Base-by-base conservation (phyloP, 1,140 invertebrate genomes). In the Calephelis virginiensis region DNA sequence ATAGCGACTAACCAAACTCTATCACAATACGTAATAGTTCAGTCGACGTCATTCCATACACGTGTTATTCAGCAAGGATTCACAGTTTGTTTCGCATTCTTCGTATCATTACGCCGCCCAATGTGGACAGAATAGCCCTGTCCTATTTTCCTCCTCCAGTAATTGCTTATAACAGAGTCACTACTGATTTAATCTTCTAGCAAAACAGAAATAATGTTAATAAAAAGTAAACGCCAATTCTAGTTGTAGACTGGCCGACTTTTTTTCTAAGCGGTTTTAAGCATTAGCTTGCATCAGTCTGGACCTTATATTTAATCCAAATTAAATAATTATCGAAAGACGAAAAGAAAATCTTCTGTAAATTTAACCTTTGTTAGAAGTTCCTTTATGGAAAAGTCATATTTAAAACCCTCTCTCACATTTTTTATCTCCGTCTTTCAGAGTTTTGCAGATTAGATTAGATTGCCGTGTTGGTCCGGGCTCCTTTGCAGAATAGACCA, bases 21-120 rank as follows among this genome's bases (percentile, higher is more conserved):
- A 71, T 68, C 47, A 53, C 13, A n/a, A 70, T 60, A 82, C 75
- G 70, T 74, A 78, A 80, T 72, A 64, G 28, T 59, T 59, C 28
- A 37, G 12, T 37, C 7, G n/a, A 28, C 56, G 56, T 37, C 28
- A 59, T 59, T 38, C 12, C 28, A 37, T 59, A n/a, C 56, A 59
- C 56, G 10, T 59, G 56, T 59, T 59, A 59, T 59, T 59, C 56
- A 11, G 56, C 56, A 59, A 59, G 28, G 56, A 59, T 38, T 59
- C 56, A n/a, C 56, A 59, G 9, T 59, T 59, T 38, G 56, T 59
- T 59, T 59, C 56, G 56, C 14, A 14, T 56, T 53, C 53, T 56
- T 56, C 12, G 53, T 56, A 14, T 56, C 53, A 56, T 56, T 56
- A 56, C 50, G 10, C 50, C 50, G 17, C 50, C 9, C 17, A 56